Evolutionary conservation across 1,140 invertebrate species (phyloP).

Genomic region (Cyphomyrmex costatus): DNA sequence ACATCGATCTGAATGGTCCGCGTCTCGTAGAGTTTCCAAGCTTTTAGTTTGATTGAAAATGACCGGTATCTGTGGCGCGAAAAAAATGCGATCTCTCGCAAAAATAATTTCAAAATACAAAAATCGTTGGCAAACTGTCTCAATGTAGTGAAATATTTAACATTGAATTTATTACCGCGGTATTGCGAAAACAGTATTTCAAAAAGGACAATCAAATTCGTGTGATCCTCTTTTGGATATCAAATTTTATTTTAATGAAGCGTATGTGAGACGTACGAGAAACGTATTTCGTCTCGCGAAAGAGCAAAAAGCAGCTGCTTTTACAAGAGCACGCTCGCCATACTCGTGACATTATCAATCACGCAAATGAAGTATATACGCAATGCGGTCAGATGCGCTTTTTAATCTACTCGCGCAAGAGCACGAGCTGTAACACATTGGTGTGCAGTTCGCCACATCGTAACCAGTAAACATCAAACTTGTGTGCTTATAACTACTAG

Average conservation of each 20-base stretch:
- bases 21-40: slow-evolving; percentile 21
- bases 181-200: neutral
- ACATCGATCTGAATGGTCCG: slow-evolving; percentile 22
- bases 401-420: slow-evolving; percentile 68
- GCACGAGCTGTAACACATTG: slow-evolving; percentile 21
- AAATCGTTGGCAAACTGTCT: neutral
- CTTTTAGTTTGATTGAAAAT: slow-evolving; percentile 58
- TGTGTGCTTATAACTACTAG: slow-evolving; percentile 66
- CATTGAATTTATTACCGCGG: neutral
- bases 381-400: slow-evolving; percentile 76
- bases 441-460: slow-evolving; percentile 64
- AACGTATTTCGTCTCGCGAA: neutral
- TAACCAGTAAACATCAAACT: slow-evolving; percentile 72
- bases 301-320: neutral
- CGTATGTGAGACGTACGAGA: neutral
- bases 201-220: neutral
- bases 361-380: slow-evolving; percentile 68
- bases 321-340: slow-evolving; percentile 14
- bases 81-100: neutral
- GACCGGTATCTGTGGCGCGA: neutral
- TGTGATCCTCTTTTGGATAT: neutral
- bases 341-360: slow-evolving; percentile 16
- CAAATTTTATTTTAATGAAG: neutral
- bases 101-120: slow-evolving; percentile 1
- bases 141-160: neutral